Percentiles rank a stretch among this genome's conserved stretches.
These are phyloP conservation scores for Pegoplata infirma DNA, from an alignment of 2,888 invertebrate genomes.

Conservation along the genomic window DNA sequence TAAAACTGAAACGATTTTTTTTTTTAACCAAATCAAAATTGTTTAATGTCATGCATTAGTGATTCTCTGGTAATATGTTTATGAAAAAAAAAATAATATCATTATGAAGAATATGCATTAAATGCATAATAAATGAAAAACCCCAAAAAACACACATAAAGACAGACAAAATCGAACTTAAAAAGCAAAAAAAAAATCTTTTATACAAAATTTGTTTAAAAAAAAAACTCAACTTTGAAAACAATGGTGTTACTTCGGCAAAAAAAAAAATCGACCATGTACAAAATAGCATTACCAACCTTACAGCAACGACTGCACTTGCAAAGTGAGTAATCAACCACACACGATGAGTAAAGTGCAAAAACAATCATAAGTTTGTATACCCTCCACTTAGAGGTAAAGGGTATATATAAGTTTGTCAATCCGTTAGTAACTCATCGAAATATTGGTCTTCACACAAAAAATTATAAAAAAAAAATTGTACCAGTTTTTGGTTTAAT, in stretches of 20 bases:
- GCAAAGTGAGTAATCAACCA: constrained; percentile 54
- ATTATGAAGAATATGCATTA: constrained; percentile 15
- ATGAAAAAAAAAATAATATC: not conserved
- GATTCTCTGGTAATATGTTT: constrained; percentile 19
- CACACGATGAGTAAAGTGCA: constrained; percentile 59
- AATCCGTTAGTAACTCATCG: too few species aligned
- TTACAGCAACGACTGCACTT: too few species aligned
- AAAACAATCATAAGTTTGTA: constrained; percentile 46
- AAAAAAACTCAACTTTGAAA: not conserved
- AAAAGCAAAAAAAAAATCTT: not conserved
- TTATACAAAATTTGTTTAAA: not conserved
- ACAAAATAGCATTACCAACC: not conserved
- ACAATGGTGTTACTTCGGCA: not conserved
- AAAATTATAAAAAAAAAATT: too few species aligned
- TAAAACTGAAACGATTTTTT: not conserved
- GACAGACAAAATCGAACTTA: not conserved
- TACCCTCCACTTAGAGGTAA: too few species aligned
- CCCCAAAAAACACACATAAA: not conserved
- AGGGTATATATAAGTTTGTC: too few species aligned
- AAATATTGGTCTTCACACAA: too few species aligned
- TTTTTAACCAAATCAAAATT: constrained; percentile 1
- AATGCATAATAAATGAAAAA: not conserved
- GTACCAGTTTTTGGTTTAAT: too few species aligned
- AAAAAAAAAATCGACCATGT: constrained; percentile 12
- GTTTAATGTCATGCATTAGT: constrained; percentile 39